Conservation (phyloP, 1,140 invertebrate genomes). For the Drosophila kurseongensis region DNA sequence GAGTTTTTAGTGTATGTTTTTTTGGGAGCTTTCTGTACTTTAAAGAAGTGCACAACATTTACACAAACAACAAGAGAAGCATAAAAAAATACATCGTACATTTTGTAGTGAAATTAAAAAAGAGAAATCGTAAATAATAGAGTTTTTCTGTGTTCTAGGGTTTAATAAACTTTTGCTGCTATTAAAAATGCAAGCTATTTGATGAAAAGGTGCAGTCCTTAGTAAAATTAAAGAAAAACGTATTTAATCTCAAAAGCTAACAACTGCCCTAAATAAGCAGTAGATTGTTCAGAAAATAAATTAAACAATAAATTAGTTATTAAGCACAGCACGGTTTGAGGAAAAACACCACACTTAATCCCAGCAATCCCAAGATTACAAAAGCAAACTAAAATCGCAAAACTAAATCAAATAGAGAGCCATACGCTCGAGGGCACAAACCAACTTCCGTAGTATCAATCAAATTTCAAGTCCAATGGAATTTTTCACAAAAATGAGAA, state of each 20-base stretch:
- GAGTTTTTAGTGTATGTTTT: slow-evolving; percentile 17
- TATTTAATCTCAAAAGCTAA: no score
- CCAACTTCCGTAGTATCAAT: slow-evolving; percentile 75
- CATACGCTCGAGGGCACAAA: slow-evolving; percentile 41
- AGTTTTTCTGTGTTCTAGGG: background rate
- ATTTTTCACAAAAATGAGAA: slow-evolving; percentile 19
- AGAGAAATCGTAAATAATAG: background rate
- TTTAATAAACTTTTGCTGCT: background rate
- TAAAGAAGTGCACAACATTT: background rate
- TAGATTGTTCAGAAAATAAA: background rate
- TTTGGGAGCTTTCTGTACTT: slow-evolving; percentile 62
- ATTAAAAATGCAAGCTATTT: background rate
- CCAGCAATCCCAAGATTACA: slow-evolving; percentile 9
- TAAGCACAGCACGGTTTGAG: background rate
- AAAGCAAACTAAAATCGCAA: slow-evolving; percentile 33
- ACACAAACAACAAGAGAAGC: slow-evolving; percentile 21
- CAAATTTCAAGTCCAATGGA: slow-evolving; percentile 52
- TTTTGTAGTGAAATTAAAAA: background rate
- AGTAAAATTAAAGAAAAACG: no score
- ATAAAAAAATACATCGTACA: slow-evolving; percentile 2
- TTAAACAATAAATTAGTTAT: slow-evolving; percentile 7
- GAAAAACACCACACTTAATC: slow-evolving; percentile 16
- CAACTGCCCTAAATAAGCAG: background rate
- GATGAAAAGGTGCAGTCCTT: background rate
- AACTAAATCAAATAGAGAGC: slow-evolving; percentile 43